Evolutionary conservation across 1,140 invertebrate genomes (phyloP), one percentile per base, ranked within the genome.

Genomic region (Watersipora subatra): DNA sequence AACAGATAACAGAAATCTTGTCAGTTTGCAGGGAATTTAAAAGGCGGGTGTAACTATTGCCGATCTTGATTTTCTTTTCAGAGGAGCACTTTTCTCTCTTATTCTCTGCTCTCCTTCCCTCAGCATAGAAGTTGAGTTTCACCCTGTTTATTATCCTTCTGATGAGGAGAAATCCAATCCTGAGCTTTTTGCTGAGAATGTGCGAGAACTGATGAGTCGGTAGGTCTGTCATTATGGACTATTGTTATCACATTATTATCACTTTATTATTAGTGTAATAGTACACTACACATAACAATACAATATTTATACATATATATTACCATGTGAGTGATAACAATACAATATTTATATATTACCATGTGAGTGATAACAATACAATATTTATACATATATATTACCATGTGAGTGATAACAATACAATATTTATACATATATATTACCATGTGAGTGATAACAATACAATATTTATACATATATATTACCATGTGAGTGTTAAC

Each of bases 101-200:
- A 94, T 92, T 0, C 80, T 97, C 68, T 90, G 91, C 2, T 90
- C 94, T 78, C 87, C 94, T 67, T 87, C 90, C 72, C 95, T 89
- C 69, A 86, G 86, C 61, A 89, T 91, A 73, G 92, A 96, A 83
- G 89, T 97, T 62, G 92, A 96, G 83, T 96, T 91, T 81, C 84
- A 97, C 17, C 93, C 93, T 0, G 91, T 96, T 0, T 95, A 96
- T 80, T 84, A 82, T 19, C 93, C 93, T 1, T 91, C 82, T 70
- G 88, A 90, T 69, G 89, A 87, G 66, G 93, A 97, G 78, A 89
- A 88, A 75, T 81, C 84, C 66, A 87, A 97, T 83, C 88, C 92
- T 0, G 91, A 90, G 77, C 81, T 96, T 15, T 97, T 88, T 81
- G 93, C 92, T 1, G 85, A 86, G 67, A 96, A 96, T 81, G 92